Evolutionary conservation across 2,113 vertebrate genomes (phyloP).

Genomic region (Pongo abelii): DNA sequence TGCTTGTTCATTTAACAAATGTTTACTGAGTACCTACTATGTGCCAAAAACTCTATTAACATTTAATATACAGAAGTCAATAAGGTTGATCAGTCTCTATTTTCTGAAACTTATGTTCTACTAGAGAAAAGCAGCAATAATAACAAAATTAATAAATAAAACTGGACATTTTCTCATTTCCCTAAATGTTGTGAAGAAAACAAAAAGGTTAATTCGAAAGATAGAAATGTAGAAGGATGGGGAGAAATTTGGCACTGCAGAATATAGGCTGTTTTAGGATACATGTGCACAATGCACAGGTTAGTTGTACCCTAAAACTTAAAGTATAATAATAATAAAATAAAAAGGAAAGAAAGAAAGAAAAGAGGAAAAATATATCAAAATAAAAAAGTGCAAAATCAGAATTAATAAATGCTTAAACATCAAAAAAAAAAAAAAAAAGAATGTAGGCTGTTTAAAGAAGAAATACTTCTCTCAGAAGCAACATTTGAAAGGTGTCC

Average conservation of each 20-base stretch:
- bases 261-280: background rate
- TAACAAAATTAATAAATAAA: background rate
- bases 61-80: background rate
- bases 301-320: too few species aligned
- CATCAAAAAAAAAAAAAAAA: too few species aligned
- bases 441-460: background rate
- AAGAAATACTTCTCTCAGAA: background rate
- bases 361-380: too few species aligned
- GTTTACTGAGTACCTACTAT: background rate
- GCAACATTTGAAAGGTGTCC: background rate
- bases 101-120: background rate
- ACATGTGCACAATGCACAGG: too few species aligned
- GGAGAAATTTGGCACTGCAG: background rate
- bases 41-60: background rate
- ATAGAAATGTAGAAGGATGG: rapidly evolving
- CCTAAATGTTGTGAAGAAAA: background rate
- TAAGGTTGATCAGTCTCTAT: background rate
- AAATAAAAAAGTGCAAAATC: too few species aligned
- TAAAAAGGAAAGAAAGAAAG: too few species aligned
- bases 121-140: background rate
- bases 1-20: background rate
- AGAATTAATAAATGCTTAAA: too few species aligned
- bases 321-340: too few species aligned
- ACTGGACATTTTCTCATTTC: background rate
- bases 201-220: background rate